Evolutionary conservation across 2,888 invertebrate species (phyloP), one percentile per base, ranked within the genome.

Genomic region (Hirtodrosophila duncani): DNA sequence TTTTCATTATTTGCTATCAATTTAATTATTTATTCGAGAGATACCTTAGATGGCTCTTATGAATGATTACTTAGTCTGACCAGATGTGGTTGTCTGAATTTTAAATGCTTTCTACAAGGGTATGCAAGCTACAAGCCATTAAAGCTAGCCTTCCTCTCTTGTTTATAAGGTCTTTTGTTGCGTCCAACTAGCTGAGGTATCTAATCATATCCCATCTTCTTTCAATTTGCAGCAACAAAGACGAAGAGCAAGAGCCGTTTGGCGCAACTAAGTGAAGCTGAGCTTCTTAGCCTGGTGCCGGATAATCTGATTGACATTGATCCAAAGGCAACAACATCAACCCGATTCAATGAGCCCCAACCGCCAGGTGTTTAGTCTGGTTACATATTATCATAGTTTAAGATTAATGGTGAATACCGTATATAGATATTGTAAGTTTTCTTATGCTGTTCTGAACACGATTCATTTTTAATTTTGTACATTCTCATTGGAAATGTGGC

Each of bases 201-300:
- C n/a, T n/a, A n/a, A n/a, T n/a, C n/a, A n/a, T n/a, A n/a, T n/a
- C n/a, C n/a, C n/a, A n/a, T n/a, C n/a, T n/a, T n/a, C n/a, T n/a
- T n/a, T n/a, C n/a, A n/a, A n/a, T n/a, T n/a, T n/a, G n/a, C 24
- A 65, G 57, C 27, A 33, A 23, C 45, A 26, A 31, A 44, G 55
- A 58, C 49, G 34, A 71, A 45, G 46, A 31, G 49, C 34, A 75
- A 57, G 44, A 85, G 87, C 48, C 85, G 86, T 30, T 77, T 88
- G 62, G 86, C 88, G 14, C 84, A 85, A 63, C 79, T 88, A 77
- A 87, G 85, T 80, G 87, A 87, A 83, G 88, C 85, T 43, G 88
- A 88, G 81, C 84, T 88, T 74, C 84, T 88, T 69, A 86, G 87
- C 58, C 86, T 88, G 86, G 87, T 88, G 58, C 88, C 88, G 13